Base-by-base conservation (phyloP, 2,888 invertebrate species). In the Cephalotes varians region DNA sequence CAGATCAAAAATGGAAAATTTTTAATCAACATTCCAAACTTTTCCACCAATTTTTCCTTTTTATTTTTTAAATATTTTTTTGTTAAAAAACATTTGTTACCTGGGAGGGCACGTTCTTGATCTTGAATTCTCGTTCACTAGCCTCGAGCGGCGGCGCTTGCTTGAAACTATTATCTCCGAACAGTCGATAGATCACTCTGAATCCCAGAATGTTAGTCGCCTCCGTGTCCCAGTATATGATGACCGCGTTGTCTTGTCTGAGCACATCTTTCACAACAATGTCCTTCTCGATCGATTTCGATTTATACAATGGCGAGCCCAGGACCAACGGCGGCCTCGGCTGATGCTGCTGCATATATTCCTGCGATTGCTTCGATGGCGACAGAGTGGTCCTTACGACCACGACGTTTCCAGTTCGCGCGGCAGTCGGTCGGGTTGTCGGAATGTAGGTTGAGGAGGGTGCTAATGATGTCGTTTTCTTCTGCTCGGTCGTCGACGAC, bases 151-250 rank as follows among this genome's bases (percentile, higher is more conserved):
- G 98, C 21, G 98, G 98, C 6, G 98, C 98, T 94, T 98, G 98
- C 91, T 98, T 98, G 95, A 98, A 98, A 90, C 96, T 97, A 93
- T 97, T 97, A 91, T 98, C 98, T 5, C 98, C 98, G 92, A 98
- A 98, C 58, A 98, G 95, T 79, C 98, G 95, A 94, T 98, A 98
- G 31, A 98, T 97, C 15, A 98, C 98, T 83, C 98, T 96, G 94
- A 98, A 98, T 72, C 98, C 98, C n/a, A 98, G 95, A 91, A 98
- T 97, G 93, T 98, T 98, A 0, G 97, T 96, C 15, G 97, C 97
- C 91, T 98, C 97, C 1, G 98, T 98, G 92, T 98, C 98, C 98
- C 98, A 98, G 92, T 98, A 98, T 88, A 98, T 98, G 90, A 98
- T 97, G 28, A 98, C 98, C 0, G 98, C 97, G 93, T 97, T 98